Evolutionary conservation across 1,140 invertebrate species (phyloP), one percentile per base, ranked within the genome.

Genomic region (Ostrea denselamellosa): DNA sequence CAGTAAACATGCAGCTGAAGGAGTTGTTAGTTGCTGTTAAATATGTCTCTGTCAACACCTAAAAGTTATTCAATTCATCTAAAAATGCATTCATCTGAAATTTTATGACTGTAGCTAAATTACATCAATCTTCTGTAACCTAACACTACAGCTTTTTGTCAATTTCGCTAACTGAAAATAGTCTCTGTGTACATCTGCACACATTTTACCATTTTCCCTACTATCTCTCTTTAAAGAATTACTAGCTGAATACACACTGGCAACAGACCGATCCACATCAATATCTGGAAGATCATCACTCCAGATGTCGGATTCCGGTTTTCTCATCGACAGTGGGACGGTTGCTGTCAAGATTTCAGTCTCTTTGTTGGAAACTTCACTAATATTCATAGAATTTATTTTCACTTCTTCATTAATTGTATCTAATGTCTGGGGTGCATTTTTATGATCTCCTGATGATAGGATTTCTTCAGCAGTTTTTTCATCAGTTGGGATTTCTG

Each of bases 281-380:
- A 77, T 28, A 77, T 77, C 68, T 28, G 68, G 68, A 77, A 77
- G 68, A 34, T 25, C 28, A 77, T 77, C 68, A 77, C 68, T 77
- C 68, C 68, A 77, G 25, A 77, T 77, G 25, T 77, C 68, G 2
- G 68, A 77, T 25, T 77, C 68, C 0, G 68, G 68, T 34, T 34
- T 77, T 77, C 68, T 77, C 12, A 28, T 9, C 4, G 17, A 3
- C 56, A 62, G 17, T 62, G 17, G 17, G 14, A 62, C 56, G 19
- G 56, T 62, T 62, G 17, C 56, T 62, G 56, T 62, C 8, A 77
- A 25, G 28, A 34, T 77, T 28, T 77, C 9, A 28, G 22, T 22
- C 22, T 12, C 25, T 28, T 77, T 25, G 14, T 28, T 25, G 12
- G 12, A 28, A 12, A 28, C 68, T 28, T 77, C 25, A 14, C 34